Conservation (phyloP, 2,888 invertebrate species). For the Lypha dubia region DNA sequence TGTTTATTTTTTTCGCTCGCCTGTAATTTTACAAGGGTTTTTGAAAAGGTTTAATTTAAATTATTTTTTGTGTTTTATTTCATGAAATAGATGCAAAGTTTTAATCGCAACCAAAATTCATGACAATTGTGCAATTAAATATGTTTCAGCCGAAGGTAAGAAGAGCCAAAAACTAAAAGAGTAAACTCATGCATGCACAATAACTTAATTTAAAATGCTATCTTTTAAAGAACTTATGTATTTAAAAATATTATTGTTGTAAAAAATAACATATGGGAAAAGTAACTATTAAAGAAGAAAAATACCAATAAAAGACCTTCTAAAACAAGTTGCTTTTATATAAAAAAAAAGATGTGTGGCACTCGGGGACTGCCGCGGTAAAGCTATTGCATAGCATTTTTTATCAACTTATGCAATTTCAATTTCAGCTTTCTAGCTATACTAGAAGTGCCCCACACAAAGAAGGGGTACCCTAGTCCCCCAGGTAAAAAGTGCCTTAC, state of each 20-base stretch:
- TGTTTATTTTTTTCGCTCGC: background rate
- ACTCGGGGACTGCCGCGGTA: no score
- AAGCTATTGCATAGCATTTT: no score
- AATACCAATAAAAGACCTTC: no score
- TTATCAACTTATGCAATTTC: no score
- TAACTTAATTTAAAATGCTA: no score
- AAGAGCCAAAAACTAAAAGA: background rate
- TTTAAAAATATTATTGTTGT: background rate
- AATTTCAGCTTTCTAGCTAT: no score
- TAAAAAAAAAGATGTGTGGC: no score
- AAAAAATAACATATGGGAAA: background rate
- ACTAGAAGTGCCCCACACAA: no score
- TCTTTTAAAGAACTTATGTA: no score
- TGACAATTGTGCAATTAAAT: conserved; percentile 41
- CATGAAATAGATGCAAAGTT: conserved; percentile 1
- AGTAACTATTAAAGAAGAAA: background rate
- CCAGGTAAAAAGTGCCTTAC: no score
- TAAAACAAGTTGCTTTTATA: no score
- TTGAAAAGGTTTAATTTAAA: conserved; percentile 31
- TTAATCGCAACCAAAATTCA: conserved; percentile 23
- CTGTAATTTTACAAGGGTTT: conserved; percentile 22
- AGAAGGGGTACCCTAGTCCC: no score
- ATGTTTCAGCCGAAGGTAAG: background rate
- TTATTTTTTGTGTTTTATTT: conserved; percentile 25
- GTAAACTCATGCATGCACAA: background rate